phyloP scores from a whole-genome alignment of 2,113 vertebrate species.

The Lagopus muta region DNA sequence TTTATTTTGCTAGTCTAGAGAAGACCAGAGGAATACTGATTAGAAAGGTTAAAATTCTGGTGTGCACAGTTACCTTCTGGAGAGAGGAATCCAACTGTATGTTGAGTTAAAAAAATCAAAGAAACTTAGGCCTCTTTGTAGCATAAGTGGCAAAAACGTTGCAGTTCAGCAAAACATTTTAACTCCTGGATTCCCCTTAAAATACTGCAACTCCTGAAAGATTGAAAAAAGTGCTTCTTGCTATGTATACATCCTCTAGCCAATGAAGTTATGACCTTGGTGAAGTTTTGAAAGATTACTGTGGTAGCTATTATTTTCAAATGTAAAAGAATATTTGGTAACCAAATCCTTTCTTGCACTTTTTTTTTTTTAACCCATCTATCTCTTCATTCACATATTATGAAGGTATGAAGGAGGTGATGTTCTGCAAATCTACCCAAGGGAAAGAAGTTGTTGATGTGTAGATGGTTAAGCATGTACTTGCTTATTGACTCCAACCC shows the following conservation, averaged over 20 bases:
- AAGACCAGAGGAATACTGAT: not conserved
- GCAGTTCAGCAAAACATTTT: not conserved
- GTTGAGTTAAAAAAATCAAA: not conserved
- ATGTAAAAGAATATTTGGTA: not conserved
- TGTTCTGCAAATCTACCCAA: not conserved
- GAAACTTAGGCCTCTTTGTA: not conserved
- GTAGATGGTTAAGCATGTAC: constrained; percentile 22
- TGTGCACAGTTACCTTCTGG: not conserved
- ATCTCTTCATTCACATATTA: not conserved
- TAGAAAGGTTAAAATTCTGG: not conserved
- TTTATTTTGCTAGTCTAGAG: not conserved
- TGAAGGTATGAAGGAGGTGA: not conserved
- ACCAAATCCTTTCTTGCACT: not conserved
- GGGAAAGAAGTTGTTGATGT: not conserved
- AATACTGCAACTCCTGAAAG: not conserved
- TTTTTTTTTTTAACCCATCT: not conserved
- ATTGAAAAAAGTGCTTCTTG: not conserved
- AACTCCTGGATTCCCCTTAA: not conserved
- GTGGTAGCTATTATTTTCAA: not conserved
- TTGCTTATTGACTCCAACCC: constrained; percentile 23
- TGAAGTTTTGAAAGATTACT: not conserved
- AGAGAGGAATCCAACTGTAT: not conserved
- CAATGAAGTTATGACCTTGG: not conserved
- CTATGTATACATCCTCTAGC: rapidly evolving
- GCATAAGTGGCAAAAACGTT: not conserved